Percentiles rank a stretch among this genome's conserved stretches.
Conservation (phyloP, 2,113 vertebrate species). For the Tursiops truncatus region DNA sequence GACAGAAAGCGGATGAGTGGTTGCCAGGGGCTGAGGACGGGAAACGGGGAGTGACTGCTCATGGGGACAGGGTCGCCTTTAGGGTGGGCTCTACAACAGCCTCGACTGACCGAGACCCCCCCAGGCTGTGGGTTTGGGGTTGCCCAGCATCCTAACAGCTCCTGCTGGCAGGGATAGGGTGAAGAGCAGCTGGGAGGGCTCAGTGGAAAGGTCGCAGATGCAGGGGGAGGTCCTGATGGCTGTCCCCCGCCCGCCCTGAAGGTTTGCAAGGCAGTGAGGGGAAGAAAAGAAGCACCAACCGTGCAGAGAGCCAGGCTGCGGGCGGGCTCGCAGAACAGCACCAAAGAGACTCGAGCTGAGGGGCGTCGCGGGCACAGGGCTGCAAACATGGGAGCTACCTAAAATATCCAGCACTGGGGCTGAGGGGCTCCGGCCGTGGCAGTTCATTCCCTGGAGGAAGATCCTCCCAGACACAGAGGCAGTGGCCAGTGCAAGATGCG, state of each 20-base stretch:
- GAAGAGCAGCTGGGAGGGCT: not conserved
- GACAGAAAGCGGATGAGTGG: no score
- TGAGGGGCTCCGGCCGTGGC: not conserved
- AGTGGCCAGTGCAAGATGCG: no score
- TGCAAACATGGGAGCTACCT: not conserved
- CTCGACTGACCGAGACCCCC: not conserved
- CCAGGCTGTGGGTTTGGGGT: not conserved
- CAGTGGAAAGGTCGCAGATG: not conserved
- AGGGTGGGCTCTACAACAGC: not conserved
- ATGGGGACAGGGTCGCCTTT: not conserved
- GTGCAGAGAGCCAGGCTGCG: rapidly evolving
- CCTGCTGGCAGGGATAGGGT: not conserved
- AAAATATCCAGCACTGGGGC: not conserved
- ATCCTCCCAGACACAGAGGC: not conserved
- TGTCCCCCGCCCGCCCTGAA: rapidly evolving
- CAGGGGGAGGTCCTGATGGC: not conserved
- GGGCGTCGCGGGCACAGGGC: not conserved
- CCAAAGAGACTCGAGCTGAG: not conserved
- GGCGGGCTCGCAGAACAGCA: not conserved
- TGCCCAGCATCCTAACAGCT: not conserved
- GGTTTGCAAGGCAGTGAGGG: not conserved
- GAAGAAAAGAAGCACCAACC: rapidly evolving
- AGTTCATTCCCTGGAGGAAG: not conserved
- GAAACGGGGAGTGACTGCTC: not conserved
- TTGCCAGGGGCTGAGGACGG: not conserved